Evolutionary conservation across 2,113 vertebrate species (phyloP).

Genomic region (Eulemur macaco): DNA sequence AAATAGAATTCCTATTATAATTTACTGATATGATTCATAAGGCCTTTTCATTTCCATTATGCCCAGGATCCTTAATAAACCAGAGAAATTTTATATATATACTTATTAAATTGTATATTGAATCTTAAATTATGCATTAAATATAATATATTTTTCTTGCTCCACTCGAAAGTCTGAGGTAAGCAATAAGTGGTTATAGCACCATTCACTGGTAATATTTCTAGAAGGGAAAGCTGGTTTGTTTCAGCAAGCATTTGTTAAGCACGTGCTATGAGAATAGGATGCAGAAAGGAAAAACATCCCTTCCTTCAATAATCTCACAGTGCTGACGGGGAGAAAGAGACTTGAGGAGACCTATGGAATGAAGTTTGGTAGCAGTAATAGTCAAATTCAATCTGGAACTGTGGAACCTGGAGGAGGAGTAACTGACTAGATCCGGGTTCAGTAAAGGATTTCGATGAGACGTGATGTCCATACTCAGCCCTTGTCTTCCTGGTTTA

Average conservation of each 20-base stretch:
- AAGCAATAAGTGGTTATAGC: too few relatives aligned
- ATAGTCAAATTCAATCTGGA: rapidly evolving
- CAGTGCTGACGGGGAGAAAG: rapidly evolving
- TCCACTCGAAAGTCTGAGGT: neutral
- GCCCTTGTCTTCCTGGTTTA: neutral
- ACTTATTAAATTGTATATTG: too few relatives aligned
- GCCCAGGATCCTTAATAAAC: neutral
- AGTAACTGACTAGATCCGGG: rapidly evolving
- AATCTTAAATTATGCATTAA: too few relatives aligned
- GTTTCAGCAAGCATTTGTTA: neutral
- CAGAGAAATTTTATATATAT: too few relatives aligned
- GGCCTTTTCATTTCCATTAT: neutral
- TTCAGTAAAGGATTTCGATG: too few relatives aligned
- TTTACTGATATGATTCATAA: neutral
- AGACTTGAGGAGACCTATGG: rapidly evolving
- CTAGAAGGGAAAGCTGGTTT: neutral
- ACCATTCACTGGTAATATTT: neutral
- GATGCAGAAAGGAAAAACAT: neutral
- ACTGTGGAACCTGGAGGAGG: rapidly evolving
- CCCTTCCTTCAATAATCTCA: neutral
- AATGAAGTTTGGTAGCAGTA: neutral
- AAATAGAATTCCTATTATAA: neutral
- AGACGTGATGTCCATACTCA: rapidly evolving
- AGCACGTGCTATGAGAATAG: neutral
- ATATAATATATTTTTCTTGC: neutral